Evolutionary conservation across 2,888 invertebrate genomes (phyloP), one percentile per base, ranked within the genome.

Genomic region (Homarus gammarus): DNA sequence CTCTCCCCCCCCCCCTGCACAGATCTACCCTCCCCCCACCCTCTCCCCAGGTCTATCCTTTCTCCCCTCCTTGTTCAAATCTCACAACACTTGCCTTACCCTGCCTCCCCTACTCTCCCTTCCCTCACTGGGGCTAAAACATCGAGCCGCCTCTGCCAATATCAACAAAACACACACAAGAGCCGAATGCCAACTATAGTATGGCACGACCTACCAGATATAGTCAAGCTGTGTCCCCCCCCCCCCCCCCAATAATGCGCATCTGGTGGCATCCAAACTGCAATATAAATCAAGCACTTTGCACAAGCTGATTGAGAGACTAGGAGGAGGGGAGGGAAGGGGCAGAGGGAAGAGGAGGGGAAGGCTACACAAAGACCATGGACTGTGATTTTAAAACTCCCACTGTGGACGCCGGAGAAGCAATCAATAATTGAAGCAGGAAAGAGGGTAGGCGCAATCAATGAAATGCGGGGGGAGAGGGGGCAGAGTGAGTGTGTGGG

Each of bases 351-450:
- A 12, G 64, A 2, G 44, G 44, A 64, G 31, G 64, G 8, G n/a
- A 27, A 5, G 8, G 64, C 27, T 8, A 64, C 64, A 64, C 64
- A 64, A 64, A 64, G 64, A 56, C 56, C 6, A 27, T 64, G 27
- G 64, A 64, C 64, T 64, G 64, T 64, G 64, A 64, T 64, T 64
- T 64, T 64, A 64, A 27, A 64, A 64, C 64, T 64, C 64, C 27
- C 64, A 64, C 27, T 27, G 44, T 44, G 64, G n/a, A 64, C 64
- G 64, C 64, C 6, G 27, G 64, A 64, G 64, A 64, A 64, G 64
- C 27, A 64, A 64, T 64, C 64, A 64, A 64, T 64, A 64, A 64
- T 64, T 64, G 64, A 64, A 64, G 64, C 31, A 27, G 64, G 64
- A 64, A 27, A n/a, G 8, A n/a, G 64, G 64, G 64, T 64, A 27